A percentile compares a stretch with the other conserved stretches of the same genome.
Evolutionary conservation across 2,797 vertebrate genomes (phyloP).

Genomic region (Pangasius sanitwongsei): DNA sequence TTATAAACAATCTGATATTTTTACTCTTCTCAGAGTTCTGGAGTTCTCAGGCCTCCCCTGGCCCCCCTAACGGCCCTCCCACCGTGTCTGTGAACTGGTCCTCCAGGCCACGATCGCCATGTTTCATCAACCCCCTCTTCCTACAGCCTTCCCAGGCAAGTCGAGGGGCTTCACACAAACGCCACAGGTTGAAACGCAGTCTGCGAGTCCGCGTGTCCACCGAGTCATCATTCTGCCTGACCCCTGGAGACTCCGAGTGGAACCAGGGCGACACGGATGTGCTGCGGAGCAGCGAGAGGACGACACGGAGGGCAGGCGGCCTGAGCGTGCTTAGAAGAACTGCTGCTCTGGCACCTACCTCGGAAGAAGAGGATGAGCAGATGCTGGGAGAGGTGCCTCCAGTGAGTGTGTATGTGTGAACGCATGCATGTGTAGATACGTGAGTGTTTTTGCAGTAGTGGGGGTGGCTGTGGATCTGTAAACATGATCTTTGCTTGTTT

Average conservation of each 20-base stretch:
- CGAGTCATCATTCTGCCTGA: conserved; percentile 85
- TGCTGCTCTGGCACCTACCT: conserved; percentile 73
- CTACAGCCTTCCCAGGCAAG: conserved; percentile 67
- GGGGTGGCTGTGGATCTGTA: conserved; percentile 39
- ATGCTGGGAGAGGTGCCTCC: conserved; percentile 64
- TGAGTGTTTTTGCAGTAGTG: conserved; percentile 12
- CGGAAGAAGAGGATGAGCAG: conserved; percentile 77
- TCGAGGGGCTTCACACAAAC: conserved; percentile 78
- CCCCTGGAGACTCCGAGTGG: conserved; percentile 75
- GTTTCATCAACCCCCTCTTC: conserved; percentile 86
- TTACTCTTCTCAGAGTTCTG: conserved; percentile 81
- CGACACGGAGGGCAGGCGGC: conserved; percentile 66
- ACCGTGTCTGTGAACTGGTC: conserved; percentile 30
- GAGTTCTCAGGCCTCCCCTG: conserved; percentile 75
- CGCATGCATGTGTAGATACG: conserved; percentile 16
- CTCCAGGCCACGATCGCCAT: conserved; percentile 60
- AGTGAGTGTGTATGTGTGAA: conserved; percentile 55
- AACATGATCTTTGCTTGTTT: conserved; percentile 45
- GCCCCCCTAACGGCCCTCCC: conserved; percentile 49
- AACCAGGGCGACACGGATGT: conserved; percentile 58
- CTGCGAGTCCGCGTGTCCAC: conserved; percentile 86
- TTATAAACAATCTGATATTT: neutral
- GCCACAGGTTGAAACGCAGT: conserved; percentile 86
- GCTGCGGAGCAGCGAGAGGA: conserved; percentile 60
- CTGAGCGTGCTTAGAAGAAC: conserved; percentile 71